phyloP scores from a whole-genome alignment of 2,888 invertebrate genomes.

The Diarsia brunnea region DNA sequence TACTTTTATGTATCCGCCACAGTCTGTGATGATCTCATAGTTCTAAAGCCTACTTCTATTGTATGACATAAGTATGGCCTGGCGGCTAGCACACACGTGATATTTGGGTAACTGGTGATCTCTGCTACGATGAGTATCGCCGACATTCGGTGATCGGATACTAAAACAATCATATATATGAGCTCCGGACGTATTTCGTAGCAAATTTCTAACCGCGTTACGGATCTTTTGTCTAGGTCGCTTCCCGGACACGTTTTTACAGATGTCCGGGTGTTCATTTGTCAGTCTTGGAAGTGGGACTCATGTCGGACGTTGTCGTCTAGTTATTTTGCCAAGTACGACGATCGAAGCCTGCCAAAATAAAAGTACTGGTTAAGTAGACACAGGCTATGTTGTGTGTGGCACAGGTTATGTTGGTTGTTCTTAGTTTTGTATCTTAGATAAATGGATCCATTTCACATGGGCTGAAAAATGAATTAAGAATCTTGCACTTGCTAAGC shows the following conservation, averaged over 20 bases:
- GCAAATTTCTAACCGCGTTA: slow-evolving; percentile 19
- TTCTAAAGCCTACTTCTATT: slow-evolving; percentile 34
- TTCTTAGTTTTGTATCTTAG: neutral
- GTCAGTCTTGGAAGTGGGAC: slow-evolving; percentile 50
- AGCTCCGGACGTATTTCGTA: neutral
- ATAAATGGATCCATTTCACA: neutral
- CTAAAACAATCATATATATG: neutral
- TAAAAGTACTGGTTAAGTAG: neutral
- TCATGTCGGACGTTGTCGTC: slow-evolving; percentile 32
- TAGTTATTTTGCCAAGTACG: slow-evolving; percentile 30
- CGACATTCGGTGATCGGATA: neutral
- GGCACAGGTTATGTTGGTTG: neutral
- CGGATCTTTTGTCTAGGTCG: slow-evolving; percentile 33
- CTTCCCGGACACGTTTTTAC: slow-evolving; percentile 55
- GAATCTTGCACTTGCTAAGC: neutral
- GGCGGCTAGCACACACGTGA: slow-evolving; percentile 9
- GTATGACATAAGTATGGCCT: slow-evolving; percentile 14
- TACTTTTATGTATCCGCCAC: slow-evolving; percentile 23
- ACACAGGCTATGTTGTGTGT: neutral
- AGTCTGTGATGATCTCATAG: slow-evolving; percentile 40
- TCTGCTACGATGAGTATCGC: slow-evolving; percentile 8
- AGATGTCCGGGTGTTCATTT: slow-evolving; percentile 52
- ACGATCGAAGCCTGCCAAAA: slow-evolving; percentile 7
- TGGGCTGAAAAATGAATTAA: too few relatives aligned
- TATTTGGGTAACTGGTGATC: slow-evolving; percentile 13